These are phyloP conservation scores for Agonopterix alstromeriana DNA, from an alignment of 2,888 invertebrate species.

Conservation along the genomic window DNA sequence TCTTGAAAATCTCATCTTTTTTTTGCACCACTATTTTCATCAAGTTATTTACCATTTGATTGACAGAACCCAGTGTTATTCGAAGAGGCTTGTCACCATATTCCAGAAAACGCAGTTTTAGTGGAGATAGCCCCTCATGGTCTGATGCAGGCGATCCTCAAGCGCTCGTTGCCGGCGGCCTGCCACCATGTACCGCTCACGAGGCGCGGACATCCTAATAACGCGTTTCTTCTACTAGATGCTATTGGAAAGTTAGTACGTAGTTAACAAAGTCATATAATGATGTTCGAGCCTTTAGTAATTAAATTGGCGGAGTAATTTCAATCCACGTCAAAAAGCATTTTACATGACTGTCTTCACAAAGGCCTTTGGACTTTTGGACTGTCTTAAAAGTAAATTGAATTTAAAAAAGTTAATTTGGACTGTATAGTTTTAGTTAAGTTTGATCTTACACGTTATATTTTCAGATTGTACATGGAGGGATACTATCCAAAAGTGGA, in stretches of 20 bases:
- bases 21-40: no score
- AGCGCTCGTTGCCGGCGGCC: constrained; percentile 80
- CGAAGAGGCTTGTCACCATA: constrained; percentile 85
- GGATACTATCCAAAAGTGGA: constrained; percentile 84
- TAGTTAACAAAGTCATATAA: no score
- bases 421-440: no score
- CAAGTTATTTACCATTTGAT: neutral
- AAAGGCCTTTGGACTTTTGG: no score
- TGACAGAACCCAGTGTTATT: constrained; percentile 80
- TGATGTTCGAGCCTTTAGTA: no score
- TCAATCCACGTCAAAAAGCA: no score
- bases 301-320: no score
- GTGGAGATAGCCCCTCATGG: constrained; percentile 95
- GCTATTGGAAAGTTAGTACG: constrained; percentile 78
- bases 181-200: constrained; percentile 85
- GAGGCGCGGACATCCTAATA: constrained; percentile 80
- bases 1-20: no score
- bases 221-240: constrained; percentile 70
- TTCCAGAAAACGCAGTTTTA: constrained; percentile 87
- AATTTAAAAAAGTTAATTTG: no score
- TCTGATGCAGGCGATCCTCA: constrained; percentile 90
- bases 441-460: no score
- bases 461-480: constrained; percentile 80
- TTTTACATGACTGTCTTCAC: no score
- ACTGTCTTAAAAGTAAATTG: no score